Percentiles rank a stretch among this genome's conserved stretches.
These are phyloP conservation scores for Chauna torquata DNA, from an alignment of 2,113 vertebrate genomes.

Conservation along the genomic window DNA sequence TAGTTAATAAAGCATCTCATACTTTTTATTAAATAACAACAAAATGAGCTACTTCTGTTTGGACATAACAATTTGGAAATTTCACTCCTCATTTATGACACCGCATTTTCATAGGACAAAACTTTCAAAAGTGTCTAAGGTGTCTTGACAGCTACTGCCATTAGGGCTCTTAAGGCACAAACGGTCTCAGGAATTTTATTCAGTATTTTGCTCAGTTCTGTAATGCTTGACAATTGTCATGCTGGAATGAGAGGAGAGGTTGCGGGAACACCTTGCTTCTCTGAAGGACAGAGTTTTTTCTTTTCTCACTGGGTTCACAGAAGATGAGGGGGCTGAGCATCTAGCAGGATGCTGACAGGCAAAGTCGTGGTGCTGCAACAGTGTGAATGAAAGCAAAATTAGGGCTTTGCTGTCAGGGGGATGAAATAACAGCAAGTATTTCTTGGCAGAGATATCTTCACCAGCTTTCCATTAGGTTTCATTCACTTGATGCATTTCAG, in stretches of 20 bases:
- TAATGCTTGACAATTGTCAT: accelerated
- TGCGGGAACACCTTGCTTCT: neutral
- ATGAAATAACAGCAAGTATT: conserved; percentile 21
- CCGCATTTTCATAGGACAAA: neutral
- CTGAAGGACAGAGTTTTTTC: neutral
- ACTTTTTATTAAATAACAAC: neutral
- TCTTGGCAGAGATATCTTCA: neutral
- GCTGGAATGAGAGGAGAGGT: neutral
- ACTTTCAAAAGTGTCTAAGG: neutral
- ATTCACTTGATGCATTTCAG: conserved; percentile 4
- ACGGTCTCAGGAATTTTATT: neutral
- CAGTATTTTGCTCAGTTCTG: neutral
- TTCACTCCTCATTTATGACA: neutral
- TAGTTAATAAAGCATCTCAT: neutral
- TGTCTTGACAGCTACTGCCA: neutral
- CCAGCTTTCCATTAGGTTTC: neutral
- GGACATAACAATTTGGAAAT: neutral
- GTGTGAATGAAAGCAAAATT: conserved; percentile 12
- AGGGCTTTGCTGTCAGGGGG: neutral
- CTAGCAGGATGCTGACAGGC: neutral
- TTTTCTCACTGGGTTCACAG: neutral
- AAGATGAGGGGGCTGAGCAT: neutral
- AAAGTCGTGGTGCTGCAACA: neutral
- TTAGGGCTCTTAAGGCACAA: neutral
- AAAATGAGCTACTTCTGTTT: neutral